A percentile compares a stretch with the other conserved stretches of the same genome.
phyloP scores from a whole-genome alignment of 1,140 invertebrate species.

The Drosophila micromelanica region DNA sequence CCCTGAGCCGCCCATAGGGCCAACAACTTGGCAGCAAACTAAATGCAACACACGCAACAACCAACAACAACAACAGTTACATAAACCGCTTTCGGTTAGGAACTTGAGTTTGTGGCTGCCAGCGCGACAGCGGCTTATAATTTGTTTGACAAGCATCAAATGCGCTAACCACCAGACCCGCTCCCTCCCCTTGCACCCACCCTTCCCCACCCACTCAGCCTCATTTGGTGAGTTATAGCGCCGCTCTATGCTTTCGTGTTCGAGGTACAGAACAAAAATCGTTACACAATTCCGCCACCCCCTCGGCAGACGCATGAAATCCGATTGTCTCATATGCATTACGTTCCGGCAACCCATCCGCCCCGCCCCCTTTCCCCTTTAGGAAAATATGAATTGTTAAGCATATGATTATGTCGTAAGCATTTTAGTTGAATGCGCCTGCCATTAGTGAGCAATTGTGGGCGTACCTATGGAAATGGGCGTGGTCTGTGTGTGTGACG shows the following conservation, averaged over 20 bases:
- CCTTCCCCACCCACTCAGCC: too few species aligned
- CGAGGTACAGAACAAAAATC: slow-evolving; percentile 33
- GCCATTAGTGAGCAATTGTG: slow-evolving; percentile 17
- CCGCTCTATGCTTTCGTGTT: slow-evolving; percentile 26
- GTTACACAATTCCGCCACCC: slow-evolving; percentile 10
- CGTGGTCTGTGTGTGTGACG: background rate
- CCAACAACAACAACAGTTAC: slow-evolving; percentile 47
- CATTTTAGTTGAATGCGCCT: slow-evolving; percentile 20
- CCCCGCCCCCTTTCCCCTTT: too few species aligned
- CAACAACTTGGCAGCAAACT: slow-evolving; percentile 61
- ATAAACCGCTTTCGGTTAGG: slow-evolving; percentile 64
- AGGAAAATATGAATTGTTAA: slow-evolving; percentile 25
- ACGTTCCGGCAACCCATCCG: background rate
- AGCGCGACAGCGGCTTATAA: slow-evolving; percentile 64
- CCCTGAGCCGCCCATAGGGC: slow-evolving; percentile 42
- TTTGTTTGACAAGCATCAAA: slow-evolving; percentile 78
- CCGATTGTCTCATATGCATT: slow-evolving; percentile 27
- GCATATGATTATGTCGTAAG: slow-evolving; percentile 27
- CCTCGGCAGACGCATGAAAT: slow-evolving; percentile 21
- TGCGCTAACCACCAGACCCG: slow-evolving; percentile 26
- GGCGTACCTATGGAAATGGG: background rate
- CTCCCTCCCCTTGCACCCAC: background rate
- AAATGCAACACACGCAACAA: slow-evolving; percentile 24
- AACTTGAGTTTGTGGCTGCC: slow-evolving; percentile 53
- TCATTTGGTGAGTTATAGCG: slow-evolving; percentile 3